Conservation (phyloP, 2,113 vertebrate genomes). For the Microcebus griseorufus region DNA sequence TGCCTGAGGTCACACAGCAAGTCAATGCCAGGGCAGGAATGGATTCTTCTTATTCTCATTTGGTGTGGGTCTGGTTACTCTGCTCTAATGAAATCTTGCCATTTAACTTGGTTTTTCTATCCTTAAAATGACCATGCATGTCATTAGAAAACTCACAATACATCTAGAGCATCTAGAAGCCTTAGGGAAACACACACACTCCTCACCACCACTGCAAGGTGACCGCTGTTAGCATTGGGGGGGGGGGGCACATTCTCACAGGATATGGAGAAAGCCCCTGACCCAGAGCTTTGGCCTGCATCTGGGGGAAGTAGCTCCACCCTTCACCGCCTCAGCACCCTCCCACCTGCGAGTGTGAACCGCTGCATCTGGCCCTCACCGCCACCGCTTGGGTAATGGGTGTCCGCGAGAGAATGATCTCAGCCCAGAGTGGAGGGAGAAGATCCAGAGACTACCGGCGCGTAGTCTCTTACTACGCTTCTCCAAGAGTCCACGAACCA, state of each 20-base stretch:
- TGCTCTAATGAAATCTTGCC: neutral
- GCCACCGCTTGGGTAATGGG: neutral
- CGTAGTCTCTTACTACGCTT: too few species aligned
- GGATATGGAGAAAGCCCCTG: neutral
- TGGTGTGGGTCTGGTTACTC: neutral
- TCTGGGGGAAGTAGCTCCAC: too few species aligned
- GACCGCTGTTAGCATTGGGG: neutral
- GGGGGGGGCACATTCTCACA: neutral
- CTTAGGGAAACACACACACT: neutral
- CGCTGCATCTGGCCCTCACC: neutral
- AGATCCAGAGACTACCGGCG: neutral
- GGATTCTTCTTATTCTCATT: neutral
- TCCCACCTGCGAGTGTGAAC: neutral
- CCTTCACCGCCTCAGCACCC: neutral
- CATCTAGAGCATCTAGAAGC: neutral
- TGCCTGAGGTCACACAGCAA: neutral
- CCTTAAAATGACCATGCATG: neutral
- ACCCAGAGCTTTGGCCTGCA: neutral
- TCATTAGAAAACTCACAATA: neutral
- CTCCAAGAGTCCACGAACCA: neutral
- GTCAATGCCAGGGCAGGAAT: neutral
- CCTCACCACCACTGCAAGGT: too few species aligned
- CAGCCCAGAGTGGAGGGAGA: neutral
- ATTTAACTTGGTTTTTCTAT: neutral
- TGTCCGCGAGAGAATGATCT: neutral